Conservation (phyloP, 2,888 invertebrate genomes). For the Heteropelma amictum region DNA sequence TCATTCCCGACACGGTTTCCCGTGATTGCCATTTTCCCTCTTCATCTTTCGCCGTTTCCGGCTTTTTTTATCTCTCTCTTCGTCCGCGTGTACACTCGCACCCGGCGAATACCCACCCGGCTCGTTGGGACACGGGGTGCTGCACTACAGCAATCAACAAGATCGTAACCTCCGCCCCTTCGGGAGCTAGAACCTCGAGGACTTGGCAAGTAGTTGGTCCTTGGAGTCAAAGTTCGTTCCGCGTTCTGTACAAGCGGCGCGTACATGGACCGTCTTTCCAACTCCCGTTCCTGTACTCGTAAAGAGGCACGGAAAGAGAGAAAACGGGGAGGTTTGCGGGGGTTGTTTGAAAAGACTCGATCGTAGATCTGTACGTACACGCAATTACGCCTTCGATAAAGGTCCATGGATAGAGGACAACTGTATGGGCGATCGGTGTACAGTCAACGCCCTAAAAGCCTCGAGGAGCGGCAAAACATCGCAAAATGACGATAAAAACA, state of each 20-base stretch:
- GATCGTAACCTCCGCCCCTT: constrained; percentile 68
- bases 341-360: constrained; percentile 8
- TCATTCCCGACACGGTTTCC: constrained; percentile 61
- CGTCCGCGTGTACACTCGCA: not conserved
- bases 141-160: constrained; percentile 71
- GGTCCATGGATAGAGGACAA: constrained; percentile 40
- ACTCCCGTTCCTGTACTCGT: constrained; percentile 27
- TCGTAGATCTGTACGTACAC: not conserved
- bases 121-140: constrained; percentile 36
- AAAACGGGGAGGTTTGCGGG: constrained; percentile 10
- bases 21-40: constrained; percentile 47
- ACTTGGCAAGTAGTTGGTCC: constrained; percentile 73
- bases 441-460: constrained; percentile 34
- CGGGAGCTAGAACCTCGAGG: constrained; percentile 66
- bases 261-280: constrained; percentile 12
- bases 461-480: constrained; percentile 55
- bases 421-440: constrained; percentile 22
- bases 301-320: constrained; percentile 9
- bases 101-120: constrained; percentile 4
- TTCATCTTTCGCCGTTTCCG: no score
- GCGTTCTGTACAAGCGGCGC: constrained; percentile 28
- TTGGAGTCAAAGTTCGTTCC: constrained; percentile 61
- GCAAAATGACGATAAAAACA: constrained; percentile 61
- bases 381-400: not conserved
- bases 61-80: not conserved